phyloP scores from a whole-genome alignment of 2,113 vertebrate genomes.

The Tyrannus savana region DNA sequence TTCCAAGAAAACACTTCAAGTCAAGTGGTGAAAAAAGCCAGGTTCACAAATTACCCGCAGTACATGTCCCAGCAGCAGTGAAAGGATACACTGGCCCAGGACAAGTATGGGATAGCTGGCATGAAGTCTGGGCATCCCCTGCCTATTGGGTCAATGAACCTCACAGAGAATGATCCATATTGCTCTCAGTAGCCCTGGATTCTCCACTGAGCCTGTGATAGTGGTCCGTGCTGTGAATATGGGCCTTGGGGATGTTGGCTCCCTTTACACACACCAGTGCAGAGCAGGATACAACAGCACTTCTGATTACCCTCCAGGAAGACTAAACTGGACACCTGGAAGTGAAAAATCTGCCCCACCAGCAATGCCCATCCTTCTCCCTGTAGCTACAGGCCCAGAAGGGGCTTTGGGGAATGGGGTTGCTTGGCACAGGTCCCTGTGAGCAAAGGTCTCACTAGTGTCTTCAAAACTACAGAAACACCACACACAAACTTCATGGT shows the following conservation, averaged over 20 bases:
- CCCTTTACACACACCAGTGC: neutral
- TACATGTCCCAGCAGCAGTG: neutral
- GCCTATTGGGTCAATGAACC: neutral
- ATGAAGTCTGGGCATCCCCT: neutral
- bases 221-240: rapidly evolving
- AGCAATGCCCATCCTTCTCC: neutral
- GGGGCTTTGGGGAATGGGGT: rapidly evolving
- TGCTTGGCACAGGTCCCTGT: neutral
- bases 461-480: neutral
- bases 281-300: neutral
- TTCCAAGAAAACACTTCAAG: neutral
- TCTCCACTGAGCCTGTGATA: neutral
- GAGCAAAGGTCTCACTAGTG: neutral
- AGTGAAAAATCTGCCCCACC: neutral
- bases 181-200: neutral
- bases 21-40: neutral
- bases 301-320: neutral
- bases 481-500: rapidly evolving
- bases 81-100: neutral
- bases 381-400: rapidly evolving
- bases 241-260: neutral
- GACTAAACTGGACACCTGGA: neutral
- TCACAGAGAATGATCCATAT: neutral
- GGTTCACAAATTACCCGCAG: neutral
- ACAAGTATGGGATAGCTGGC: neutral